These are phyloP conservation scores for Zaprionus vittiger DNA, from an alignment of 1,140 invertebrate genomes.

Conservation along the genomic window DNA sequence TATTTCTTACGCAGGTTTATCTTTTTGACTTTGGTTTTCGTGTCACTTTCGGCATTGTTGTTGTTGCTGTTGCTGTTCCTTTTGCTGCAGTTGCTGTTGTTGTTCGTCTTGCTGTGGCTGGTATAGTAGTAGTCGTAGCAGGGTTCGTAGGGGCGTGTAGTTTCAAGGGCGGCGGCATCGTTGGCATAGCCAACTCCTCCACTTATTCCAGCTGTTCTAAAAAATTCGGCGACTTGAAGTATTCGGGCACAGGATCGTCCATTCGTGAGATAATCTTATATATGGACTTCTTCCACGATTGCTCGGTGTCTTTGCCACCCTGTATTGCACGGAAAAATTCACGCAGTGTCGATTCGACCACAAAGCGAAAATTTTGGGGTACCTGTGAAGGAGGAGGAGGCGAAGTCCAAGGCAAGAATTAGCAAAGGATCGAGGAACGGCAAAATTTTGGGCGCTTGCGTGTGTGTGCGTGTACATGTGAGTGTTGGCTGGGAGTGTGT, in stretches of 20 bases:
- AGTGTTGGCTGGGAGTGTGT: slow-evolving; percentile 20
- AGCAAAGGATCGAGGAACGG: slow-evolving; percentile 23
- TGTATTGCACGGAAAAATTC: slow-evolving; percentile 99
- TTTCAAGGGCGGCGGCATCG: slow-evolving; percentile 61
- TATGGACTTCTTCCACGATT: slow-evolving; percentile 99
- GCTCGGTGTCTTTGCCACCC: slow-evolving; percentile 97
- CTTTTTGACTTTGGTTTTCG: slow-evolving; percentile 75
- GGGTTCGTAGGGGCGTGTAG: slow-evolving; percentile 54
- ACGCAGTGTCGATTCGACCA: slow-evolving; percentile 97
- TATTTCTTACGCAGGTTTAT: slow-evolving; percentile 77
- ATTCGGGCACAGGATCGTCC: slow-evolving; percentile 99
- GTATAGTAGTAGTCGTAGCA: slow-evolving; percentile 50
- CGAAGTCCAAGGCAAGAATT: slow-evolving; percentile 17
- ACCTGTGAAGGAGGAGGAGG: slow-evolving; percentile 88
- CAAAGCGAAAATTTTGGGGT: slow-evolving; percentile 97
- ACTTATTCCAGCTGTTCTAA: slow-evolving; percentile 98
- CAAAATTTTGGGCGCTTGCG: slow-evolving; percentile 17
- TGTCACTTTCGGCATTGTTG: slow-evolving; percentile 51
- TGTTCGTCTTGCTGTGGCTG: slow-evolving; percentile 42
- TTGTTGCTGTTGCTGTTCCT: slow-evolving; percentile 42
- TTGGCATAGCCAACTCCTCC: slow-evolving; percentile 79
- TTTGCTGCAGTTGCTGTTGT: slow-evolving; percentile 35
- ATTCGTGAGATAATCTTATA: slow-evolving; percentile 99
- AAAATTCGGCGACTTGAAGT: slow-evolving; percentile 99
- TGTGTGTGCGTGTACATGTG: slow-evolving; percentile 17